Percentiles rank a stretch among this genome's conserved stretches.
Conservation (phyloP, 2,888 invertebrate genomes). For the Hemicrepidius hirtus region DNA sequence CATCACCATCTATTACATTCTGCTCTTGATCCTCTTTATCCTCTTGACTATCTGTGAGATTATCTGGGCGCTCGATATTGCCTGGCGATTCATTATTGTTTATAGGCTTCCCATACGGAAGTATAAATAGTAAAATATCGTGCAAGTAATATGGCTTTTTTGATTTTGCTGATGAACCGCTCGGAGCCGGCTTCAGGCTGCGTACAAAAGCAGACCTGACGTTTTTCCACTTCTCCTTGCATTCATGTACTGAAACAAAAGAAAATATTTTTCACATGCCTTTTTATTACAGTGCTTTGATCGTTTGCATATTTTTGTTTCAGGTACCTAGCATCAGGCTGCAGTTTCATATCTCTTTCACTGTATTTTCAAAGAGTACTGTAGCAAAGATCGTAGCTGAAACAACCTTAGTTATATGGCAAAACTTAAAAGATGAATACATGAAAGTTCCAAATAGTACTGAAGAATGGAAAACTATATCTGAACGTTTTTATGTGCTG, state of each 20-base stretch:
- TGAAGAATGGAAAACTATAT: slow-evolving; percentile 49
- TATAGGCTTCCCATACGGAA: slow-evolving; percentile 45
- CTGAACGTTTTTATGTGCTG: slow-evolving; percentile 33
- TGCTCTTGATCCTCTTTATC: neutral
- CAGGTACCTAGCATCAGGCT: slow-evolving; percentile 22
- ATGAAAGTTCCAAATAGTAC: slow-evolving; percentile 35
- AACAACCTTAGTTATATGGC: slow-evolving; percentile 19
- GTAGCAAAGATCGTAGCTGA: neutral
- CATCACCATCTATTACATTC: neutral
- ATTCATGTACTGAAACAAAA: slow-evolving; percentile 36
- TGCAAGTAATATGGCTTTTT: slow-evolving; percentile 50
- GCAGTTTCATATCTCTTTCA: slow-evolving; percentile 18
- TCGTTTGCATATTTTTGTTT: slow-evolving; percentile 18
- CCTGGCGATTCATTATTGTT: neutral
- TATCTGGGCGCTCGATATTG: slow-evolving; percentile 2
- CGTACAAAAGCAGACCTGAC: slow-evolving; percentile 46
- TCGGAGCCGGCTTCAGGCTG: slow-evolving; percentile 44
- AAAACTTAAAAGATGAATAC: slow-evolving; percentile 22
- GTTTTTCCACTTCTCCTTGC: slow-evolving; percentile 50
- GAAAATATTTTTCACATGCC: slow-evolving; percentile 9
- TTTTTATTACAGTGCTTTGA: slow-evolving; percentile 1
- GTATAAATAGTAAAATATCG: slow-evolving; percentile 47
- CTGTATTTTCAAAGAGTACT: slow-evolving; percentile 31
- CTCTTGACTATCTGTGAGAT: neutral
- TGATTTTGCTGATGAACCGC: slow-evolving; percentile 34